Base-by-base conservation (phyloP, 1,140 invertebrate genomes). In the Rhopalosiphum padi region DNA sequence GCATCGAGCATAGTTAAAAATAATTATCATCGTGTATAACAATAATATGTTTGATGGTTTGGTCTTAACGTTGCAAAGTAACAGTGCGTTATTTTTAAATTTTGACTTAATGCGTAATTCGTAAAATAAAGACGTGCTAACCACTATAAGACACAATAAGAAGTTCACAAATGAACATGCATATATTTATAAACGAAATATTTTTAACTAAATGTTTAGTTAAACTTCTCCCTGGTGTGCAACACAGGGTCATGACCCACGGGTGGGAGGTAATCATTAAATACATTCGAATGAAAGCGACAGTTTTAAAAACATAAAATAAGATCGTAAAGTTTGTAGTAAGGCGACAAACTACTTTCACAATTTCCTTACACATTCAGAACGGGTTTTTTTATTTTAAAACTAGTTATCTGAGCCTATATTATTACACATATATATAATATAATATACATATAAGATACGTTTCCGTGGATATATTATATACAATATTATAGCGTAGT, bases 301-400 rank as follows among this genome's bases (percentile, higher is more conserved):
- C 82, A 92, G 68, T 77, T 82, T 35, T 51, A 37, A 48, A 41
- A 85, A 93, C n/a, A 92, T 48, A 77, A 92, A 30, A 83, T 53
- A 86, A 55, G 46, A 92, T 85, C 46, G 23, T 85, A 85, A 51
- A 91, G n/a, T 88, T 35, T 35, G n/a, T 51, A 55, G 37, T 30
- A 37, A 55, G 48, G 87, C n/a, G 48, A 55, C 51, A 53, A 89
- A 89, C 77, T 86, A 93, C 91, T 93, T 93, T 93, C 91, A 93
- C 91, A 86, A 93, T 93, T 93, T 93, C 41, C 55, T 90, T 86
- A 86, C 91, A 53, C 8, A 51, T 41, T 2, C 22, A 85, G 30
- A 93, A 86, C 82, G 15, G 91, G 77, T 93, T 60, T 37, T 41
- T 41, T 89, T 88, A n/a, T n/a, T 90, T 85, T 92, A 8, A 93